Evolutionary conservation across 2,113 vertebrate genomes (phyloP).

Genomic region (Pterophyllum scalare): DNA sequence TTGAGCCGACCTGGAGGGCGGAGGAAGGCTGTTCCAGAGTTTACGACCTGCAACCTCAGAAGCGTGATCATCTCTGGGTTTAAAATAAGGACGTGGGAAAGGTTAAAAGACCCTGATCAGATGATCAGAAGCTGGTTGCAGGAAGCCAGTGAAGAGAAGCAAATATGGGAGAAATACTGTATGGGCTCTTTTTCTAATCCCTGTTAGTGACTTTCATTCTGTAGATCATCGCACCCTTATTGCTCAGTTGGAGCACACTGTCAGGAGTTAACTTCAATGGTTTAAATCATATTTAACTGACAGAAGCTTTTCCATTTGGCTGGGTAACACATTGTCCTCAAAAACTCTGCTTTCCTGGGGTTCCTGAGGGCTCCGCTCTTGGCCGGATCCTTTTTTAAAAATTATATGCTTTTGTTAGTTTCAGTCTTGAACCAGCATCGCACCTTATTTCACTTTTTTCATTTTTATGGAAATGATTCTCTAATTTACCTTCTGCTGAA

Average conservation of each 20-base stretch:
- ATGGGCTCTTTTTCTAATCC: no score
- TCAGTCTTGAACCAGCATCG: no score
- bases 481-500: neutral
- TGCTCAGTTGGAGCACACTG: fast-evolving
- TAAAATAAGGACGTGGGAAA: no score
- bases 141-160: neutral
- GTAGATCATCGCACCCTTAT: fast-evolving
- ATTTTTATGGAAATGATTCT: neutral
- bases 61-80: neutral
- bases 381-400: neutral
- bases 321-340: neutral
- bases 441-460: no score
- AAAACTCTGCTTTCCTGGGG: neutral
- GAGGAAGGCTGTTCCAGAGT: no score
- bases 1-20: neutral
- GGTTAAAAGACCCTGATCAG: neutral
- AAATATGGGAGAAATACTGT: neutral
- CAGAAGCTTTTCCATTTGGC: neutral
- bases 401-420: no score
- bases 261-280: fast-evolving
- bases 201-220: neutral
- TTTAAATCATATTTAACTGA: neutral
- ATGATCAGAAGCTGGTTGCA: neutral
- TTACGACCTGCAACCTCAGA: neutral
- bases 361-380: neutral